Base-by-base conservation (phyloP, 2,113 vertebrate genomes). In the Megaceryle maxima region DNA sequence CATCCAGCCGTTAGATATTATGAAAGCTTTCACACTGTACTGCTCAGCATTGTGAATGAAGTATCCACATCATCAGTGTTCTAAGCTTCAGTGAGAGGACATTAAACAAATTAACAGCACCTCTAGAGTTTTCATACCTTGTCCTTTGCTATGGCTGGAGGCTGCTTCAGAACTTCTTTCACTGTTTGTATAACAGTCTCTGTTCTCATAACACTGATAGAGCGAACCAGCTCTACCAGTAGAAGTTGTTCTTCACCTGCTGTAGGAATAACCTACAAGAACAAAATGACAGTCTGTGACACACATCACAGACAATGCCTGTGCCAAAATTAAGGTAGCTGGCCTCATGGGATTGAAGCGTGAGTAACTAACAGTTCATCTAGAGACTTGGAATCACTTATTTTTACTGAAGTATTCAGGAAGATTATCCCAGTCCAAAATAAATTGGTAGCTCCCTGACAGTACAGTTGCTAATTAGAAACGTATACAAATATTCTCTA, bases 121-220 rank as follows among this genome's bases (percentile, higher is more conserved):
- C 28, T 22, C 33, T 18, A 35, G 13, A 60, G 56, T 66, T 64
- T 80, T 81, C 95, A 43, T 92, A 99, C 99, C 98, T 99, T 99
- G 92, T 99, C 99, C 92, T 99, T 99, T 66, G 98, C 99, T 66
- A 99, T 99, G 81, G 99, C 99, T 60, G 99, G 99, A 17, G 99
- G 99, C 95, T 99, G 99, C 96, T 99, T 99, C 91, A 99, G 97
- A 93, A 99, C 99, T 93, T 99, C 99, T 96, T 99, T 99, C 83
- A 99, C 99, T 5, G 99, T 99, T 91, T 99, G 99, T 95, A 99
- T 99, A n/a, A 99, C 99, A 0, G 99, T 99, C 95, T 99, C 99
- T 3, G 99, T 99, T 91, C 99, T 98, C 99, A 99, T 99, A 79
- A 99, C 99, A 26, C 99, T 99, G 90, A 99, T 99, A 2, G 99